Conservation (phyloP, 2,797 vertebrate species). For the Phalloptychus januarius region DNA sequence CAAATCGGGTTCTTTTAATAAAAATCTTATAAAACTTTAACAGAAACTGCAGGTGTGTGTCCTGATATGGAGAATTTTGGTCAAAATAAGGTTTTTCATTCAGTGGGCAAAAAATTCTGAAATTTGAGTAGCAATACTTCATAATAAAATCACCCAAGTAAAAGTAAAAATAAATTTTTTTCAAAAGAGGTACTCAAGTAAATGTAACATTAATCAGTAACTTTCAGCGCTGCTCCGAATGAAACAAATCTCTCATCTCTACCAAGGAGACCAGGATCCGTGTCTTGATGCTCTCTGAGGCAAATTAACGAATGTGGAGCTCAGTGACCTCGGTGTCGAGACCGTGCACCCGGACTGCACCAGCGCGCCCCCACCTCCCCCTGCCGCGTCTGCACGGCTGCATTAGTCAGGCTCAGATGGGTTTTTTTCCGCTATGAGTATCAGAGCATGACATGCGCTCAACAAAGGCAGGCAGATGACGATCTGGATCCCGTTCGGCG, state of each 20-base stretch:
- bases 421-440: conserved; percentile 78
- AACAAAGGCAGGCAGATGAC: conserved; percentile 77
- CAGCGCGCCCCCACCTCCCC: conserved; percentile 61
- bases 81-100: too few species aligned
- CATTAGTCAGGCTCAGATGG: conserved; percentile 77
- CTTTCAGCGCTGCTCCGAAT: conserved; percentile 18
- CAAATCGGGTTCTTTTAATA: too few species aligned
- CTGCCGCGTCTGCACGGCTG: conserved; percentile 75
- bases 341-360: conserved; percentile 73
- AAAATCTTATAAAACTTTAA: too few species aligned
- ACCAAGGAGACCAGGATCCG: conserved; percentile 32
- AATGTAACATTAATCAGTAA: too few species aligned
- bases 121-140: too few species aligned
- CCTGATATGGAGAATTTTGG: too few species aligned
- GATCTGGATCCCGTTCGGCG: conserved; percentile 69
- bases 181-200: too few species aligned
- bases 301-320: conserved; percentile 72
- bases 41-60: too few species aligned
- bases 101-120: too few species aligned
- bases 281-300: conserved; percentile 53
- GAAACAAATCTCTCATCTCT: conserved; percentile 18
- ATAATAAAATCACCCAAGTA: too few species aligned
- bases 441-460: conserved; percentile 84
- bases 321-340: conserved; percentile 82
- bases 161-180: too few species aligned